Evolutionary conservation across 2,797 vertebrate species (phyloP).

Genomic region (Halcyon badia): DNA sequence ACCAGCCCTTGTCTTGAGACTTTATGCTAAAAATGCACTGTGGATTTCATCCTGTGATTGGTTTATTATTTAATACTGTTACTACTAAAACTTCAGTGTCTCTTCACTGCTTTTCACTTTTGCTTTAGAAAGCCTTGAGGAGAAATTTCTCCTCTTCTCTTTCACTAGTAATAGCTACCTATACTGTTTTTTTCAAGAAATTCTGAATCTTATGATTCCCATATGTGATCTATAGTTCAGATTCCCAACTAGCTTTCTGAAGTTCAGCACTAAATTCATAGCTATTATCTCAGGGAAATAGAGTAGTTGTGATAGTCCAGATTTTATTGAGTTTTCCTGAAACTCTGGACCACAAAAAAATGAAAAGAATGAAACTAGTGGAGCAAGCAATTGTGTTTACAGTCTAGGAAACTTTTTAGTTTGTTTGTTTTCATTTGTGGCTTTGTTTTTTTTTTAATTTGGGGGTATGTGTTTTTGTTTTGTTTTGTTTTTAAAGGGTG

Average conservation of each 20-base stretch:
- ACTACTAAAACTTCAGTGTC: neutral
- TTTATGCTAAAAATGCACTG: neutral
- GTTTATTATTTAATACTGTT: neutral
- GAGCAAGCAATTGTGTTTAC: neutral
- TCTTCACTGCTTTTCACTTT: neutral
- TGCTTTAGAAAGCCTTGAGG: neutral
- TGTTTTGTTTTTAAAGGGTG: accelerated
- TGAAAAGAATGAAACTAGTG: neutral
- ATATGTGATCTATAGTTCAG: neutral
- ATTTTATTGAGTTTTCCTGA: neutral
- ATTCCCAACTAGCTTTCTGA: neutral
- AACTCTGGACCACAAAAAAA: neutral
- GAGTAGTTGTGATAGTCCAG: neutral
- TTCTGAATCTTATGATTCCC: neutral
- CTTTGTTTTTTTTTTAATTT: no score
- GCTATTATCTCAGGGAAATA: neutral
- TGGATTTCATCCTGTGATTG: neutral
- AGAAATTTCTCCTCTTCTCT: neutral
- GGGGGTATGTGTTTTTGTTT: no score
- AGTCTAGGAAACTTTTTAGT: neutral
- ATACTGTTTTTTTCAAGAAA: neutral
- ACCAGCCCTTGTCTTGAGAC: no score
- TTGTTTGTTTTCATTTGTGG: neutral
- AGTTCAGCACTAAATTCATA: neutral
- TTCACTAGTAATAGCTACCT: neutral